Conservation (phyloP, 2,888 invertebrate species). For the Drosophila barbarae region DNA sequence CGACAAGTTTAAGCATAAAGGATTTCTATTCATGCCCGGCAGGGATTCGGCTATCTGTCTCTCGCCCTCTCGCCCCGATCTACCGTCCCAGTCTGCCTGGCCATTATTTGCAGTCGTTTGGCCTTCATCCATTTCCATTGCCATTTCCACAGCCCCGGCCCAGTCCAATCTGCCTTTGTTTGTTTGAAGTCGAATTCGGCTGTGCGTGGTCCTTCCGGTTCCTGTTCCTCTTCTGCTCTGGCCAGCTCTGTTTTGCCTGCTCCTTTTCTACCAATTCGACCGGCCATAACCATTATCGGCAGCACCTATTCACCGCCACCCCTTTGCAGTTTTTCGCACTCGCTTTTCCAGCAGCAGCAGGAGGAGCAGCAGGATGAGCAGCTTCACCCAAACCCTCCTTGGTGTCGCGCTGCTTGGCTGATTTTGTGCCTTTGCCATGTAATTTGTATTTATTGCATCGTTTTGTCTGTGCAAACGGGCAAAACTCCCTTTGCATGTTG, state of each 20-base stretch:
- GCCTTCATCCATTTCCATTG: constrained; percentile 48
- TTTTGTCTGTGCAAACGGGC: constrained; percentile 75
- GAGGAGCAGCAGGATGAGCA: not conserved
- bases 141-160: constrained; percentile 26
- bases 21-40: constrained; percentile 65
- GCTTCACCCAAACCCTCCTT: constrained; percentile 1
- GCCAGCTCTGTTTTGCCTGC: not conserved
- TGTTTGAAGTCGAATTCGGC: constrained; percentile 48
- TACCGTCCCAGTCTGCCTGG: constrained; percentile 16
- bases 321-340: constrained; percentile 22
- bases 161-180: constrained; percentile 54
- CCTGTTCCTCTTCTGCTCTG: constrained; percentile 21
- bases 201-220: constrained; percentile 31
- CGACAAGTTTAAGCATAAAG: constrained; percentile 71
- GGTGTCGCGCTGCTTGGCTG: constrained; percentile 42
- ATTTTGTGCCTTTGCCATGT: constrained; percentile 68
- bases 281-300: constrained; percentile 70
- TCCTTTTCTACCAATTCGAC: constrained; percentile 24
- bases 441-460: constrained; percentile 78
- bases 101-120: constrained; percentile 74
- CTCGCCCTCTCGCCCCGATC: constrained; percentile 5
- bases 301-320: constrained; percentile 61
- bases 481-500: constrained; percentile 76
- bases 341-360: not conserved
- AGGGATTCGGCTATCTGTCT: constrained; percentile 37